A percentile compares a stretch with the other conserved stretches of the same genome.
Evolutionary conservation across 2,888 invertebrate genomes (phyloP).

Genomic region (Boloria selene): DNA sequence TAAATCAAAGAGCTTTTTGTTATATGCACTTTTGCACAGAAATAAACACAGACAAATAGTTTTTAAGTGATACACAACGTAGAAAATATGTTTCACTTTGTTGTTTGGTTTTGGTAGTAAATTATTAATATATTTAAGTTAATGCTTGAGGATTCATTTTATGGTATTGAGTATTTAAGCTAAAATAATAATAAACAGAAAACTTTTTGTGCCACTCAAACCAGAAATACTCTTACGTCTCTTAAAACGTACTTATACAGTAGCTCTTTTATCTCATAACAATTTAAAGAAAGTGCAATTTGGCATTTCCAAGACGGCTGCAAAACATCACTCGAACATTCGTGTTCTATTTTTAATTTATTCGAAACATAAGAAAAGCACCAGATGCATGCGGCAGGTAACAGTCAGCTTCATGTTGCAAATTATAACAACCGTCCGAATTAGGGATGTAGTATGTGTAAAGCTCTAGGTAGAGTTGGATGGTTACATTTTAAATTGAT

Average conservation of each 20-base stretch:
- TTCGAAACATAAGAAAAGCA: slow-evolving; percentile 65
- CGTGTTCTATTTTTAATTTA: slow-evolving; percentile 67
- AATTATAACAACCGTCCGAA: slow-evolving; percentile 57
- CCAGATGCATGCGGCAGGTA: slow-evolving; percentile 76
- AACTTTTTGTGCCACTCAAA: slow-evolving; percentile 8
- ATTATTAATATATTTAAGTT: too few species aligned
- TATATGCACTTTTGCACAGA: too few species aligned
- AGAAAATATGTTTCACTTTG: too few species aligned
- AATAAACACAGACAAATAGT: too few species aligned
- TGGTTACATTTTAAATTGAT: slow-evolving; percentile 44
- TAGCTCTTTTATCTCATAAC: slow-evolving; percentile 29
- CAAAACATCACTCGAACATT: slow-evolving; percentile 42
- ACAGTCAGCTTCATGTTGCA: slow-evolving; percentile 74
- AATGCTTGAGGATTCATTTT: not conserved
- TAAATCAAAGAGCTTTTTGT: too few species aligned
- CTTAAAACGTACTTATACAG: slow-evolving; percentile 32
- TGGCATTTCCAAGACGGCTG: slow-evolving; percentile 38
- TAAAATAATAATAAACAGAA: not conserved
- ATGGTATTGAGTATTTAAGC: not conserved
- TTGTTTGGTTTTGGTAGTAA: too few species aligned
- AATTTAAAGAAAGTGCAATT: slow-evolving; percentile 34
- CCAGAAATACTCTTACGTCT: not conserved
- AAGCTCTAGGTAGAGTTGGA: not conserved
- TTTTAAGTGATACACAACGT: too few species aligned
- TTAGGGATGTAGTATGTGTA: slow-evolving; percentile 37